Conservation (phyloP, 1,140 invertebrate species). For the Marisa cornuarietis region DNA sequence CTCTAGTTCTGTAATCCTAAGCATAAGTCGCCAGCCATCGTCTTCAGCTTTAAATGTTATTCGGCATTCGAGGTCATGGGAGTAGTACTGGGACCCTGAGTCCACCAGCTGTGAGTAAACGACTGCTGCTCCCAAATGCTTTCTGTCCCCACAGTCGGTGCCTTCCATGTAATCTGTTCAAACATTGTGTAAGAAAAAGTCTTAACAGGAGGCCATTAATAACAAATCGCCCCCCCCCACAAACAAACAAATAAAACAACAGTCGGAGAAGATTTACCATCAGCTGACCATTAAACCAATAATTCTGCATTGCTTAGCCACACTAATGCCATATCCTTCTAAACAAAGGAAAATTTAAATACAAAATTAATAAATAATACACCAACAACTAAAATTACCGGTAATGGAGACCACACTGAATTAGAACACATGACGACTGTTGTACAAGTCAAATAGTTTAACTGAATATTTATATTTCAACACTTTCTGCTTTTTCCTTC, state of each 20-base stretch:
- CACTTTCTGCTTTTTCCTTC: too few relatives aligned
- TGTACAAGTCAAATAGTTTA: too few relatives aligned
- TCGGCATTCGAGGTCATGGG: conserved; percentile 48
- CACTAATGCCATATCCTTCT: not conserved
- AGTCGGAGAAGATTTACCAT: not conserved
- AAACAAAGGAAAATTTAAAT: too few relatives aligned
- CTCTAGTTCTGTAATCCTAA: conserved; percentile 57
- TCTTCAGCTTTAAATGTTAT: conserved; percentile 57
- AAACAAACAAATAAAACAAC: not conserved
- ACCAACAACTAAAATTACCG: too few relatives aligned
- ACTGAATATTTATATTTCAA: too few relatives aligned
- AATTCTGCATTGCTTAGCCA: not conserved
- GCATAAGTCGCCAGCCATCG: conserved; percentile 57
- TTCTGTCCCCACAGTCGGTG: conserved; percentile 50
- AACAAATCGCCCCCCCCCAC: not conserved
- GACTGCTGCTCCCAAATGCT: conserved; percentile 55
- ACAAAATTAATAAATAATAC: too few relatives aligned
- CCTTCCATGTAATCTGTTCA: conserved; percentile 61
- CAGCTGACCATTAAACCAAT: not conserved
- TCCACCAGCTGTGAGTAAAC: conserved; percentile 53
- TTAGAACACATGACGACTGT: too few relatives aligned
- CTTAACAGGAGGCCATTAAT: not conserved
- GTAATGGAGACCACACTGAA: too few relatives aligned
- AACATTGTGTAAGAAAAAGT: conserved; percentile 34
- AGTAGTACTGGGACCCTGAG: conserved; percentile 39